A percentile compares a stretch with the other conserved stretches of the same genome.
These are phyloP conservation scores for Cryptophagus acutangulus DNA, from an alignment of 2,888 invertebrate genomes.

Conservation along the genomic window DNA sequence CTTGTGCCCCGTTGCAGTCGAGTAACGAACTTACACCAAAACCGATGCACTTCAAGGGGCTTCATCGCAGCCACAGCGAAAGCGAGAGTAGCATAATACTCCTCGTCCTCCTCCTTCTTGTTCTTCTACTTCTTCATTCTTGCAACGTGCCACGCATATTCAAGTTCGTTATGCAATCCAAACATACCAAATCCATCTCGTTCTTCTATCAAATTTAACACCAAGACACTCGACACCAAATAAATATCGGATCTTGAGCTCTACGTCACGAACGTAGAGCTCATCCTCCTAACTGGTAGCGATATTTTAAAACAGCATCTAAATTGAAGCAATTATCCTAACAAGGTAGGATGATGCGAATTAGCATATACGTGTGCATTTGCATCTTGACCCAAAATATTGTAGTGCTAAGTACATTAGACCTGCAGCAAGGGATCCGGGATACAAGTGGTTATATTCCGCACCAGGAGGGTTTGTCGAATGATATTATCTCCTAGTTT, in stretches of 20 bases:
- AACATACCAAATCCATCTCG: slow-evolving; percentile 18
- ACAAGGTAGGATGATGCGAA: too few relatives aligned
- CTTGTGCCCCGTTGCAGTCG: slow-evolving; percentile 20
- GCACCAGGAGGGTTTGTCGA: too few relatives aligned
- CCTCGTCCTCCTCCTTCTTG: too few relatives aligned
- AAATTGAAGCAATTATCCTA: too few relatives aligned
- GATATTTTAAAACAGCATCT: too few relatives aligned
- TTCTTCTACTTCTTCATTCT: too few relatives aligned
- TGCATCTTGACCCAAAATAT: neutral
- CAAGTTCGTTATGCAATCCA: slow-evolving; percentile 32
- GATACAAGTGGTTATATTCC: slow-evolving; percentile 23
- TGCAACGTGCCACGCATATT: slow-evolving; percentile 32
- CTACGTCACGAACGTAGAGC: too few relatives aligned
- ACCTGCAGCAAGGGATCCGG: too few relatives aligned
- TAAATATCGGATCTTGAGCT: neutral
- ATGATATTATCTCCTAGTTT: slow-evolving; percentile 29
- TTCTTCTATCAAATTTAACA: slow-evolving; percentile 16
- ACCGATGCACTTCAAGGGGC: slow-evolving; percentile 6
- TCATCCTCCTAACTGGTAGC: too few relatives aligned
- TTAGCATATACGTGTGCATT: too few relatives aligned
- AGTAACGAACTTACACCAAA: slow-evolving; percentile 18
- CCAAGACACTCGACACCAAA: slow-evolving; percentile 8
- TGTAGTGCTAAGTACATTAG: slow-evolving; percentile 26
- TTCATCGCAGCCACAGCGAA: slow-evolving; percentile 18
- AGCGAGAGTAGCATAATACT: slow-evolving; percentile 32